Evolutionary conservation across 2,113 vertebrate species (phyloP), one percentile per base, ranked within the genome.

Genomic region (Corydoras maculifer): DNA sequence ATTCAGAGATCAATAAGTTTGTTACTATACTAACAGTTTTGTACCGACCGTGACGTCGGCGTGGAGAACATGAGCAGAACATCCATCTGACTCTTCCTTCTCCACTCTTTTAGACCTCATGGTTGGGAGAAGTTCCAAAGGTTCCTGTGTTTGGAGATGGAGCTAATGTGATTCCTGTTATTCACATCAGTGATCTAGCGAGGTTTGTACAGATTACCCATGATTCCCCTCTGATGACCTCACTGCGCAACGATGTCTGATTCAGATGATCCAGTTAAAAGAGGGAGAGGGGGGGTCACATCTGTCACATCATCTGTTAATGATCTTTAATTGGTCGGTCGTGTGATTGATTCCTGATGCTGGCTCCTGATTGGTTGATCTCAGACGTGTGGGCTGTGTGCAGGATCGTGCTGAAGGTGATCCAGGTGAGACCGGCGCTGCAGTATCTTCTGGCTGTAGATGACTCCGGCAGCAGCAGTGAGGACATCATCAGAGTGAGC

Each of bases 171-270:
- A 48, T 97, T 69, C 97, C 97, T 32, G 86, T 86, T 0, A 94
- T 99, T 86, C 94, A 98, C 62, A 65, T 98, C 77, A 81, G 67
- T 49, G 96, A 98, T 73, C 88, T 99, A 65, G 93, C 94, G 50
- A 86, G 82, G 95, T 98, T 70, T 80, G 90, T 79, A 2, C 48
- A 12, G 35, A 32, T 78, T 58, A 31, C 18, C 8, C 14, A 59
- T 29, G 30, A 14, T 48, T 55, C 31, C 18, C 18, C 18, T 25
- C 18, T 25, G 18, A 9, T 35, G 6, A 73, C 55, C 62, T 53
- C 15, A 57, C 7, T 59, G 12, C 18, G 18, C 18, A 25, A 25
- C 18, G 18, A 25, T 25, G 18, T 25, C 18, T 25, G 18, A 25
- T 25, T 25, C 18, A 25, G 18, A 25, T 25, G 18, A 25, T 25